Evolutionary conservation across 2,113 vertebrate genomes (phyloP), one percentile per base, ranked within the genome.

Genomic region (Phyllostomus discolor): DNA sequence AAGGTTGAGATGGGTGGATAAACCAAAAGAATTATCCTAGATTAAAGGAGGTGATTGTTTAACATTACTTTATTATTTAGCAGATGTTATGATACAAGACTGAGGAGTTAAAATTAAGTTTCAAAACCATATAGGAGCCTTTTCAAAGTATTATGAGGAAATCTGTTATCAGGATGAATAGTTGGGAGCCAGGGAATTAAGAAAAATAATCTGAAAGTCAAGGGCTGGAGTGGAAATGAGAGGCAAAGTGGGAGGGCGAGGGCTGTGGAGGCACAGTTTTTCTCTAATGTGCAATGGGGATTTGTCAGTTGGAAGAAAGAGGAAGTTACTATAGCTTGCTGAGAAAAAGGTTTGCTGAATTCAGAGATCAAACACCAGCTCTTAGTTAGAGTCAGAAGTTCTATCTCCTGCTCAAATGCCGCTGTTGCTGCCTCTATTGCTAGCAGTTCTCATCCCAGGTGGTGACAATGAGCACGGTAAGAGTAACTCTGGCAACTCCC

Each of bases 81-180:
- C 28, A 43, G 12, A 48, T 4, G 31, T 20, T 24, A 31, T 22
- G 26, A 62, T 26, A 76, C 15, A 19, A 1, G n/a, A 22, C n/a
- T 22, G 5, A 4, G 26, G 31, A 54, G 12, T 35, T 64, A 7
- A 84, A 33, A 14, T 33, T 22, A 50, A 0, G 1, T 50, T 89
- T 50, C 33, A 66, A 0, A n/a, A 67, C 12, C 43, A 22, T n/a
- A 41, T 0, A 1, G 11, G 17, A 20, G 4, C 2, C 69, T 79
- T 96, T 26, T 48, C 20, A 22, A 35, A 16, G 41, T 16, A 7
- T 31, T 16, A 59, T 7, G 7, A 64, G 67, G 7, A 35, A 88
- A 70, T 20, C 16, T 8, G 31, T 38, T 8, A 24, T 26, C 16
- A 6, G 16, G 14, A 7, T 75, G 50, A 82, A 7, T 5, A 43